These are phyloP conservation scores for Ormyrus thymus DNA, from an alignment of 2,888 invertebrate genomes.

Conservation along the genomic window DNA sequence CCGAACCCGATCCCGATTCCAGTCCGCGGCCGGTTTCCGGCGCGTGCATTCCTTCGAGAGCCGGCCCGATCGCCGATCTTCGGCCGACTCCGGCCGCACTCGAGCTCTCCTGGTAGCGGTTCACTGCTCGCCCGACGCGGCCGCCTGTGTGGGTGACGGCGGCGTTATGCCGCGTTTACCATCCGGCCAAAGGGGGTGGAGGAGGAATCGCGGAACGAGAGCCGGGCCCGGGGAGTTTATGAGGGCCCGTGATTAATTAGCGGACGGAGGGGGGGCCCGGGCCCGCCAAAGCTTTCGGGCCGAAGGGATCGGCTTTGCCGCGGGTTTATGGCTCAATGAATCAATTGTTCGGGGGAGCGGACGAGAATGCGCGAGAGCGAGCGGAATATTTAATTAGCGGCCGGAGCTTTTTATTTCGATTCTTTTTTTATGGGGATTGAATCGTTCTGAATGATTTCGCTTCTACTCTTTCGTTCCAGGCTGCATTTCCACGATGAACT, in stretches of 20 bases:
- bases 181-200: neutral
- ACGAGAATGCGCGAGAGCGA: too few species aligned
- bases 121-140: slow-evolving; percentile 31
- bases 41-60: slow-evolving; percentile 71
- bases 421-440: too few species aligned
- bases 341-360: too few species aligned
- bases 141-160: too few species aligned
- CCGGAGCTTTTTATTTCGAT: too few species aligned
- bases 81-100: slow-evolving; percentile 50
- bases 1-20: slow-evolving; percentile 71
- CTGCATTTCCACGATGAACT: too few species aligned
- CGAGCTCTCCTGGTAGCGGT: slow-evolving; percentile 23
- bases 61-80: slow-evolving; percentile 58
- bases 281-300: neutral
- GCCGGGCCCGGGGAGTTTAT: neutral
- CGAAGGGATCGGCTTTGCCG: neutral
- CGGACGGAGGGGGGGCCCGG: neutral
- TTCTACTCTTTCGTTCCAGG: too few species aligned
- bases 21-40: slow-evolving; percentile 71
- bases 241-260: neutral
- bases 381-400: too few species aligned
- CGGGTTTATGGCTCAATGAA: too few species aligned
- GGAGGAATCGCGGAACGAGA: too few species aligned
- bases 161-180: slow-evolving; percentile 26
- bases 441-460: too few species aligned